Base-by-base conservation (phyloP, 2,888 invertebrate genomes). In the Melanargia galathea region DNA sequence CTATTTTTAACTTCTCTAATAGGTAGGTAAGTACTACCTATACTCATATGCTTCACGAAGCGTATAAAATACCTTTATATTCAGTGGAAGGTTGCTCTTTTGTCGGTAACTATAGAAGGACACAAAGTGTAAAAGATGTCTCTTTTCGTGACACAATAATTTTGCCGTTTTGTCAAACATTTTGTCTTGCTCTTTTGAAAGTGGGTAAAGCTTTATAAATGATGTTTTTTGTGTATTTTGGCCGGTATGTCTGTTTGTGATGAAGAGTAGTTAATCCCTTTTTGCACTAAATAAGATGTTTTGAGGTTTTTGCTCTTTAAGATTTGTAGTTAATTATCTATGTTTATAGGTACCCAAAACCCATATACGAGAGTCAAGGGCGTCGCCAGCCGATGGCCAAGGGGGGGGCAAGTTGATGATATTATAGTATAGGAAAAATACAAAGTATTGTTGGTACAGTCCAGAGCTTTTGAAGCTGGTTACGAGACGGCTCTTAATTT, bases 21-120 rank as follows among this genome's bases (percentile, higher is more conserved):
- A 18, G 16, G 40, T 38, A 38, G 13, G 3, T 13, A 7, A 26
- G 24, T 26, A 5, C n/a, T 40, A 40, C 40, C 3, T 45, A 20
- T 10, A 18, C 5, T 33, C 0, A 35, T 10, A 20, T 20, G 51
- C 33, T 51, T 33, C 33, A 18, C 33, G 18, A 16, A 51, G 51
- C 13, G 5, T 18, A 33, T n/a, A 8, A 10, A 13, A 22, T 22
- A 54, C 52, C 11, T 43, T 20, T 20, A 20, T 13, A 52, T 55
- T 22, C 38, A 46, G 57, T 30, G 8, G 45, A 13, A 35, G 48
- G 11, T 24, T 48, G 46, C 35, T 18, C 48, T 51, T 77, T 77
- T 78, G 78, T 74, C 74, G 75, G 73, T 52, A 7, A 45, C 35
- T 35, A 60, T 40, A 48, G 51, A 51, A 52, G n/a, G 48, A 46